phyloP scores from a whole-genome alignment of 2,113 vertebrate genomes.

The Sphyrna mokarran region DNA sequence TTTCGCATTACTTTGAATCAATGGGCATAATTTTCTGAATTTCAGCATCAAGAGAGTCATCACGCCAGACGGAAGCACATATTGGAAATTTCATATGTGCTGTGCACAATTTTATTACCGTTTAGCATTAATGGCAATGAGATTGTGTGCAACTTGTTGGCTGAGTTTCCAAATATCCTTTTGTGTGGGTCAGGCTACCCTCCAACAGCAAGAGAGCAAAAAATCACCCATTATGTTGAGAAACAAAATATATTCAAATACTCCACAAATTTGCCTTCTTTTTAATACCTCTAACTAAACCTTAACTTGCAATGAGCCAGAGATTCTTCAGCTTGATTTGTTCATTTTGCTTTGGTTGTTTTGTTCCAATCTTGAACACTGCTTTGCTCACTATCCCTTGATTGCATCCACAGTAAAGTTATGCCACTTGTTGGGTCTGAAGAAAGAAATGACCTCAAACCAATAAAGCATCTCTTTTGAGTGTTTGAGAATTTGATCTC shows the following conservation, averaged over 20 bases:
- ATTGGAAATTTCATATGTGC: neutral
- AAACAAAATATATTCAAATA: constrained; percentile 24
- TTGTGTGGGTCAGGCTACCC: neutral
- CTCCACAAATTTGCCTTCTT: neutral
- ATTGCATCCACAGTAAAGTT: neutral
- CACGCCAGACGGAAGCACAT: neutral
- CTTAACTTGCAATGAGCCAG: neutral
- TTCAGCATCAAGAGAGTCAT: neutral
- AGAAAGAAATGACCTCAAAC: neutral
- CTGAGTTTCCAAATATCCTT: neutral
- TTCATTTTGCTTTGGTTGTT: neutral
- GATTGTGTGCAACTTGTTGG: neutral
- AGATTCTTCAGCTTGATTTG: neutral
- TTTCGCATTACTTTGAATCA: neutral
- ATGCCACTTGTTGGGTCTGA: neutral
- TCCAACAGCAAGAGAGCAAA: neutral
- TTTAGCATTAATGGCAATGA: neutral
- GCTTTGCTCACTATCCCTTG: neutral
- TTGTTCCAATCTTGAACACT: neutral
- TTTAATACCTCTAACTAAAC: neutral
- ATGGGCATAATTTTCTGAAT: neutral
- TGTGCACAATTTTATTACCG: neutral
- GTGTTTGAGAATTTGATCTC: neutral
- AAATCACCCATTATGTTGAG: neutral
- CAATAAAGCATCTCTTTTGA: neutral